These are phyloP conservation scores for Thaumatotibia leucotreta DNA, from an alignment of 1,140 invertebrate species.

Conservation along the genomic window DNA sequence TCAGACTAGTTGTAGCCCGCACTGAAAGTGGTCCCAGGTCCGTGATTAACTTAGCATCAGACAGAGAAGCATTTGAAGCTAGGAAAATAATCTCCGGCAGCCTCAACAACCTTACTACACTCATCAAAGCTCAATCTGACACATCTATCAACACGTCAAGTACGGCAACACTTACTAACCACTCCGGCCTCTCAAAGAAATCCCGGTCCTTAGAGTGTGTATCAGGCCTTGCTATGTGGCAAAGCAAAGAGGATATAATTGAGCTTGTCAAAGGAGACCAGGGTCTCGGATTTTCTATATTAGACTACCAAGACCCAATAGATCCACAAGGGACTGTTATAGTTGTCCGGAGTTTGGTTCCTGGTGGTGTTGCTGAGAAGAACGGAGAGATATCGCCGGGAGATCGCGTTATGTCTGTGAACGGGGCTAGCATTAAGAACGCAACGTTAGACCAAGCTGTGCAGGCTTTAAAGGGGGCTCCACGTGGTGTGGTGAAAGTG, in stretches of 20 bases:
- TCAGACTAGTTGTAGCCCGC: slow-evolving; percentile 88
- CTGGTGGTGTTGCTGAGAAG: slow-evolving; percentile 92
- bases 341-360: slow-evolving; percentile 94
- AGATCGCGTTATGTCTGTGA: slow-evolving; percentile 92
- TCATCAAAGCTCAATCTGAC: slow-evolving; percentile 94
- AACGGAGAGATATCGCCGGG: slow-evolving; percentile 94
- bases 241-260: slow-evolving; percentile 90
- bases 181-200: slow-evolving; percentile 84
- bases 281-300: slow-evolving; percentile 95
- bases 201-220: slow-evolving; percentile 95
- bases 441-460: slow-evolving; percentile 94
- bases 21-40: slow-evolving; percentile 78
- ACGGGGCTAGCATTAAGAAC: slow-evolving; percentile 90
- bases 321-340: slow-evolving; percentile 94
- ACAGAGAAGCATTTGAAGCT: slow-evolving; percentile 86
- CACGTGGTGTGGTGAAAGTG: slow-evolving; percentile 88
- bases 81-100: slow-evolving; percentile 87
- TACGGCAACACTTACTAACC: slow-evolving; percentile 81
- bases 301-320: slow-evolving; percentile 95
- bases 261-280: slow-evolving; percentile 92
- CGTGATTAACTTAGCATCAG: slow-evolving; percentile 86
- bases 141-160: slow-evolving; percentile 88
- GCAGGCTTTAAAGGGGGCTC: slow-evolving; percentile 90
- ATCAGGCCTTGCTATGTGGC: slow-evolving; percentile 95
- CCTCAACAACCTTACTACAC: slow-evolving; percentile 82